Conservation (phyloP, 2,113 vertebrate species). For the Psittacus erithacus region DNA sequence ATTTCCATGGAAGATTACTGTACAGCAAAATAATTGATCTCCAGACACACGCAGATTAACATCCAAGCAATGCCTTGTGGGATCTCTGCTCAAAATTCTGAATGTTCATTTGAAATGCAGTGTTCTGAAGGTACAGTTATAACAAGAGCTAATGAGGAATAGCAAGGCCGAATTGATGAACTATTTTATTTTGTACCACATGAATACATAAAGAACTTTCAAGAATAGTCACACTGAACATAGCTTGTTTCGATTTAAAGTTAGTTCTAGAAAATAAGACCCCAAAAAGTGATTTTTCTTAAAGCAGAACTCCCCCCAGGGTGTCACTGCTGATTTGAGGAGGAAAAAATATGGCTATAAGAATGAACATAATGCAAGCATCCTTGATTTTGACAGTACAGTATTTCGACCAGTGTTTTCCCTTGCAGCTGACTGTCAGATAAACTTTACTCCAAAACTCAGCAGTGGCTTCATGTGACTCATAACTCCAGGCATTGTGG, state of each 20-base stretch:
- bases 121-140: background rate
- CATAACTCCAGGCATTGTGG: background rate
- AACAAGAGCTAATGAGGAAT: background rate
- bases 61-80: background rate
- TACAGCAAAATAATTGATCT: background rate
- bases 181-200: background rate
- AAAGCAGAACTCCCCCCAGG: background rate
- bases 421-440: background rate
- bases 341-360: background rate
- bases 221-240: background rate
- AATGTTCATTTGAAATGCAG: background rate
- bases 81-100: background rate
- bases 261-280: conserved; percentile 10
- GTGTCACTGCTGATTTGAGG: background rate
- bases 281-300: background rate
- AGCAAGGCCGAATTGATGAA: background rate
- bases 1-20: background rate
- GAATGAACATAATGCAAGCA: background rate
- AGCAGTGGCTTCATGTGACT: background rate
- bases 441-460: background rate
- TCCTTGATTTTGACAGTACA: background rate
- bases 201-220: background rate
- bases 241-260: background rate
- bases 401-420: background rate
- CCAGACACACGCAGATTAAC: background rate